A percentile compares a stretch with the other conserved stretches of the same genome.
Evolutionary conservation across 92 coral and sea anemone genomes (phyloP).

Genomic region (Diadumene lineata): DNA sequence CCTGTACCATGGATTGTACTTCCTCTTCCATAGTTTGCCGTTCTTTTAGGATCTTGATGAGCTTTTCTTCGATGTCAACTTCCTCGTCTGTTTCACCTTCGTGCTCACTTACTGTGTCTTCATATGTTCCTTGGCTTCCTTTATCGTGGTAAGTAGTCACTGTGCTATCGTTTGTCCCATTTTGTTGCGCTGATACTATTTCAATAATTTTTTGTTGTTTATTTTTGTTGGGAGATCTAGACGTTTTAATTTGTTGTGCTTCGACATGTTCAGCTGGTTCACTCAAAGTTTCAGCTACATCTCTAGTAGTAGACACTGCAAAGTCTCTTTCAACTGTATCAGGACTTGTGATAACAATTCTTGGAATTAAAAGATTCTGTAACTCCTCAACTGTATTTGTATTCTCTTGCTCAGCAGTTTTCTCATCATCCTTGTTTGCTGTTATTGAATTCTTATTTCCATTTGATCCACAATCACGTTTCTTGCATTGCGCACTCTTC

Average conservation of each 20-base stretch:
- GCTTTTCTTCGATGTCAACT: slow-evolving; percentile 22
- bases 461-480: neutral
- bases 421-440: neutral
- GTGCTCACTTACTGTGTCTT: neutral
- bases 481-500: slow-evolving; percentile 2
- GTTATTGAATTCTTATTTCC: neutral
- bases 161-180: neutral
- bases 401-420: neutral
- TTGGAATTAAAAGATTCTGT: neutral
- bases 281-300: neutral
- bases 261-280: neutral
- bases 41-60: slow-evolving; percentile 24
- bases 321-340: neutral
- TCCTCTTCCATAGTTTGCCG: slow-evolving; percentile 31
- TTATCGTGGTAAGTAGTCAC: neutral
- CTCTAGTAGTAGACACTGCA: neutral
- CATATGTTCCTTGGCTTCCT: neutral
- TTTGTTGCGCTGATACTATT: too few species aligned
- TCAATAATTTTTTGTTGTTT: too few species aligned
- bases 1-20: slow-evolving; percentile 17
- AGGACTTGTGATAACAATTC: neutral
- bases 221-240: neutral
- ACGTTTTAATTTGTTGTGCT: neutral
- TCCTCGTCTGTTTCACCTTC: slow-evolving; percentile 27
- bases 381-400: neutral